These are phyloP conservation scores for Molorchus minor DNA, from an alignment of 2,888 invertebrate genomes.

Conservation along the genomic window DNA sequence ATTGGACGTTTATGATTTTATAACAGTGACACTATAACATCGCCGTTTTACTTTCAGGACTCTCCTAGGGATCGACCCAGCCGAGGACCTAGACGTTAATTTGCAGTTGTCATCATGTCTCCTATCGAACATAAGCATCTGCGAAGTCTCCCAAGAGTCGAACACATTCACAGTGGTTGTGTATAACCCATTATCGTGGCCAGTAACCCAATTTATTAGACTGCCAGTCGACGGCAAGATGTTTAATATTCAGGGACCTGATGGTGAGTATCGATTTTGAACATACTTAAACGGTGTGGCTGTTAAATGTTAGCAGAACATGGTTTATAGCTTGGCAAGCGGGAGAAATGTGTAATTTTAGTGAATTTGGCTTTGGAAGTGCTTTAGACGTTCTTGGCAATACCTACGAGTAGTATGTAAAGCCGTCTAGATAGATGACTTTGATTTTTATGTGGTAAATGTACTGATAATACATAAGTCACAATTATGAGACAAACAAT, in stretches of 20 bases:
- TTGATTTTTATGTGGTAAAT: no score
- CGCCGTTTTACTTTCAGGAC: slow-evolving; percentile 8
- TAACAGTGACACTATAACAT: no score
- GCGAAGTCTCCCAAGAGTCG: slow-evolving; percentile 69
- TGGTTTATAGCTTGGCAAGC: no score
- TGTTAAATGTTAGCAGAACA: no score
- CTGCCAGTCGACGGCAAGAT: slow-evolving; percentile 68
- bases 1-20: no score
- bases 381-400: no score
- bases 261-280: slow-evolving; percentile 62
- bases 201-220: slow-evolving; percentile 67
- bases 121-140: slow-evolving; percentile 79
- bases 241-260: slow-evolving; percentile 71
- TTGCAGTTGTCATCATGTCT: slow-evolving; percentile 66
- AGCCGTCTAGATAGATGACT: no score
- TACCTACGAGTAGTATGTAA: no score
- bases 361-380: no score
- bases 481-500: no score
- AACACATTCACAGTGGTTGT: slow-evolving; percentile 70
- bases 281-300: not conserved
- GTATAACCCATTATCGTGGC: slow-evolving; percentile 81
- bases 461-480: no score
- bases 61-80: not conserved
- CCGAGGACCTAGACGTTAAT: slow-evolving; percentile 19
- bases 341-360: no score